Evolutionary conservation across 1,140 invertebrate genomes (phyloP).

Genomic region (Bombus cullumanus): DNA sequence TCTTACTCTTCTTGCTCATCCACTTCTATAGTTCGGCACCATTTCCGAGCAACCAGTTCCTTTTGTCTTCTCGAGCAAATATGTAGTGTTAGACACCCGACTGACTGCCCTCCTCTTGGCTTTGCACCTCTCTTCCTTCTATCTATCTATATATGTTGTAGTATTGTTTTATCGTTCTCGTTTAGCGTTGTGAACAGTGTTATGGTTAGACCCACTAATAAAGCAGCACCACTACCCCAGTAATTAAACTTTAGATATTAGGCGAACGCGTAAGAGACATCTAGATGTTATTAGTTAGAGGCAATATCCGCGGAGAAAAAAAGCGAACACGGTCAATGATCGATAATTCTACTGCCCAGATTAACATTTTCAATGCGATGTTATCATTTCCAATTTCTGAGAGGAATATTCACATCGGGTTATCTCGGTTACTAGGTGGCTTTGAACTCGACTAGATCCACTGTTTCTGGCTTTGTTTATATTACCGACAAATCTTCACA

Average conservation of each 20-base stretch:
- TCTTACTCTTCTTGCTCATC: constrained; percentile 51
- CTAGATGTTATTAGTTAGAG: neutral
- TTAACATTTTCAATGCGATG: neutral
- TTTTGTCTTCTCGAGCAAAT: constrained; percentile 68
- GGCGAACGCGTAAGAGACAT: too few relatives aligned
- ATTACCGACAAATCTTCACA: neutral
- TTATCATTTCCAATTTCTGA: neutral
- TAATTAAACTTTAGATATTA: constrained; percentile 4
- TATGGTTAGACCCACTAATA: neutral
- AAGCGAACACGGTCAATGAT: neutral
- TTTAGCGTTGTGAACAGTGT: neutral
- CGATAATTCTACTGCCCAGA: neutral
- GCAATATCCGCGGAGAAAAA: too few relatives aligned
- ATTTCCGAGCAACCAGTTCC: constrained; percentile 50
- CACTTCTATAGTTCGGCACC: constrained; percentile 41
- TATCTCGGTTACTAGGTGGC: too few relatives aligned
- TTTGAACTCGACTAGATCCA: neutral
- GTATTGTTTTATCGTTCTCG: neutral
- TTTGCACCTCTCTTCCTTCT: constrained; percentile 38
- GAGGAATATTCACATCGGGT: neutral
- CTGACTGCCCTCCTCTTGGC: constrained; percentile 18
- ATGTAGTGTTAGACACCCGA: constrained; percentile 55
- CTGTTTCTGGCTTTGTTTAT: neutral
- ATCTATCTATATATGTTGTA: neutral
- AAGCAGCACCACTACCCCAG: neutral